A percentile compares a stretch with the other conserved stretches of the same genome.
Conservation (phyloP, 2,888 invertebrate genomes). For the Automeris io region DNA sequence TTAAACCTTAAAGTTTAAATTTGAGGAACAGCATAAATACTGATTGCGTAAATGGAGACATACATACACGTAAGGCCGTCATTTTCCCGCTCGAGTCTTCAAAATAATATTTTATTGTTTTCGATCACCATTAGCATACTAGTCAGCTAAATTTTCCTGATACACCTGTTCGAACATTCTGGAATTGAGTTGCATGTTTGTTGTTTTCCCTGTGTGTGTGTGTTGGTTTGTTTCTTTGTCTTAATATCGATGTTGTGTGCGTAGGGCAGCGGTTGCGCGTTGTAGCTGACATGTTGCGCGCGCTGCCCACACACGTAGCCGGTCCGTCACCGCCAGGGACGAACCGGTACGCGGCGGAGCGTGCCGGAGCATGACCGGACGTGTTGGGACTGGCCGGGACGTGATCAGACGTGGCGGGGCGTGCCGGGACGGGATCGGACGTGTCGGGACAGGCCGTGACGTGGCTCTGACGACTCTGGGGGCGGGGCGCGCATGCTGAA, state of each 20-base stretch:
- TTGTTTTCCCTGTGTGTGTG: neutral
- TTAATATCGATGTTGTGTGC: constrained; percentile 35
- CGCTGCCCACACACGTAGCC: constrained; percentile 17
- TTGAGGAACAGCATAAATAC: too few species aligned
- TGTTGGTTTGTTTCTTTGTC: constrained; percentile 15
- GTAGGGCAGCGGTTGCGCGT: constrained; percentile 67
- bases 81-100: too few species aligned
- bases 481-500: neutral
- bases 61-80: too few species aligned
- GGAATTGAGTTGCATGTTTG: neutral
- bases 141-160: too few species aligned
- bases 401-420: constrained; percentile 14
- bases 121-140: too few species aligned
- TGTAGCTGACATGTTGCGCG: constrained; percentile 74
- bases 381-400: neutral
- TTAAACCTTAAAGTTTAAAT: too few species aligned
- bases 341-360: too few species aligned
- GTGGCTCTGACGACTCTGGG: constrained; percentile 7
- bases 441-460: constrained; percentile 10
- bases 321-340: too few species aligned
- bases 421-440: constrained; percentile 3
- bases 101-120: too few species aligned
- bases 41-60: too few species aligned
- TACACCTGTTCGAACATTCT: neutral
- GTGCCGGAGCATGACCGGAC: constrained; percentile 8